Evolutionary conservation across 2,888 invertebrate genomes (phyloP), one percentile per base, ranked within the genome.

Genomic region (Deilephila porcellus): DNA sequence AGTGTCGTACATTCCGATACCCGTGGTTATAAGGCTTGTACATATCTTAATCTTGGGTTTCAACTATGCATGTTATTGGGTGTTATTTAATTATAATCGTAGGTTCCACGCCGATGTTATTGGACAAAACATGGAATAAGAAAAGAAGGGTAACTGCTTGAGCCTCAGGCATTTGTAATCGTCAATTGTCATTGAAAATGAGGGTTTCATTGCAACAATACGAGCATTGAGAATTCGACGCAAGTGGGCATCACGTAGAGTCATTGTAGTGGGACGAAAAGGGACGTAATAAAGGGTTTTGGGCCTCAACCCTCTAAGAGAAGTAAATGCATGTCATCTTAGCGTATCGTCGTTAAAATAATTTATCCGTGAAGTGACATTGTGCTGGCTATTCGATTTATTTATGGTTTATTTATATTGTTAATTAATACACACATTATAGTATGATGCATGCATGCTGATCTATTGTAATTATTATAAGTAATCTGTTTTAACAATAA

Each of bases 141-240:
- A 45, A 45, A 45, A 45, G 45, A 45, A 37, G 34, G 34, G 34
- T 37, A 37, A 7, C 7, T 37, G 37, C 5, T 37, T 6, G 37
- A 37, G 37, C 37, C 37, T 37, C 8, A 37, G 37, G 7, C 37
- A 37, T 37, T 37, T 37, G 8, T 32, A 37, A 45, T 64, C 52
- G 4, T 20, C 45, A 52, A 52, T 67, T 25, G 52, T 52, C 25
- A 67, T 67, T 67, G 67, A 67, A 67, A 52, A 52, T 52, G 20
- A 29, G 25, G 25, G 25, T 63, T 64, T 70, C 75, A 74, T 64
- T 76, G 75, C 76, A 77, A 83, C 84, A 82, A 83, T 81, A 76
- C 81, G 73, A 73, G 60, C 74, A 72, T 79, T 77, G 76, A 71
- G 74, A 25, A 25, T 59, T 76, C 76, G 76, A 67, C 6, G 5